Base-by-base conservation (phyloP, 2,113 vertebrate species). In the Channa maculata region DNA sequence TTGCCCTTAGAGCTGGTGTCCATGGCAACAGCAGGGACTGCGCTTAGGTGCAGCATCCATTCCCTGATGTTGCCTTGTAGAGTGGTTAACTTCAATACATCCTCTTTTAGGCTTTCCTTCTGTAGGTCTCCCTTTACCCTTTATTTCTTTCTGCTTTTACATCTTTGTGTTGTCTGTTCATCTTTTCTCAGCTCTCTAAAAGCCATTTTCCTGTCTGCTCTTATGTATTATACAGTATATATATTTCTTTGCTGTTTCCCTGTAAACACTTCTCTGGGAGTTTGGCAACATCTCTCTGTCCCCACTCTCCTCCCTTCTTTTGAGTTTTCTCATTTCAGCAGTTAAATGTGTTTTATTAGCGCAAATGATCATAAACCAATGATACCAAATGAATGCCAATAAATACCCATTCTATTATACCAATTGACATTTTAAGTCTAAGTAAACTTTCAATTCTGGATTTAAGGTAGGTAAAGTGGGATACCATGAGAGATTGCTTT, bases 1-100 rank as follows among this genome's bases (percentile, higher is more conserved):
- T 77, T 89, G 89, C 91, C 88, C 85, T 89, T 83, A 82, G 83
- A 88, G 82, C 84, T 6, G 13, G 77, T 95, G 76, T 86, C 92
- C 91, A 94, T 95, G 88, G 91, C 86, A 94, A 94, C 93, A 91
- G 78, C 87, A 59, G 82, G 78, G 67, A 61, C 84, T 89, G 79
- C 59, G 72, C 85, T 49, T 71, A 88, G 86, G 86, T 88, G 83
- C 77, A 65, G 79, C 72, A 76, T 88, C 86, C 86, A 52, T 86
- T 79, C 71, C 79, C 79, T 89, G 71, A 88, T 80, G 82, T 82
- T 75, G 66, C 81, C 34, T 38, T 68, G 80, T 77, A 66, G 85
- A 84, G 84, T 85, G 81, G 76, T 81, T 84, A 89, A 88, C 87
- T 89, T 91, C 75, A 87, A 83, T 83, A 83, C 88, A 83, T 75